These are phyloP conservation scores for Prorops nasuta DNA, from an alignment of 1,140 invertebrate species.

Conservation along the genomic window DNA sequence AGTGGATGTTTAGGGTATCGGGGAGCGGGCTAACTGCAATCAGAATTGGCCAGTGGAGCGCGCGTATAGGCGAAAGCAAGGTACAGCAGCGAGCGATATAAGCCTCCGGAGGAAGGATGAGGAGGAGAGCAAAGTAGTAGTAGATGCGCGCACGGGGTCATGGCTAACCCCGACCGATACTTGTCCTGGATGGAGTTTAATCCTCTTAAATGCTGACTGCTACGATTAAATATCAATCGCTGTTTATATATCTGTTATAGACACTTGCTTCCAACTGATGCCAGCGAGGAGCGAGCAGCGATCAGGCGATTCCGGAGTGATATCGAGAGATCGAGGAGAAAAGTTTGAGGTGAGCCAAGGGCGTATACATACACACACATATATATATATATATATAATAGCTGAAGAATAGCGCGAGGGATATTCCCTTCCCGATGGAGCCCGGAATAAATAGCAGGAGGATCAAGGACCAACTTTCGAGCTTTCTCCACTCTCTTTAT, in stretches of 20 bases:
- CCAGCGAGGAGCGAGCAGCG: too few species aligned
- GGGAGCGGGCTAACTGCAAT: conserved; percentile 53
- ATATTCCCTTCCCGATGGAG: too few species aligned
- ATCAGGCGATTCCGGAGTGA: too few species aligned
- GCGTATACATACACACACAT: too few species aligned
- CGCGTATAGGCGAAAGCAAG: conserved; percentile 17
- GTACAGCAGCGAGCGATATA: conserved; percentile 11
- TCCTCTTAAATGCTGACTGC: conserved; percentile 52
- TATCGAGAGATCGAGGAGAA: too few species aligned
- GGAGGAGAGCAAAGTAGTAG: not conserved
- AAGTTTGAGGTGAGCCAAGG: too few species aligned
- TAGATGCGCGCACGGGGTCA: conserved; percentile 19
- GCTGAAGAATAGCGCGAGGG: too few species aligned
- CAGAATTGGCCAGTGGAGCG: conserved; percentile 38
- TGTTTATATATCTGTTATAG: conserved; percentile 42
- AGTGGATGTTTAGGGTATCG: too few species aligned
- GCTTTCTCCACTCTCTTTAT: conserved; percentile 33
- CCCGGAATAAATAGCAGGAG: too few species aligned
- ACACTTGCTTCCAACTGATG: too few species aligned
- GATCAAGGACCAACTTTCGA: too few species aligned
- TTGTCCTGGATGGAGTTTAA: conserved; percentile 43
- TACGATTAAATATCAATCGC: conserved; percentile 53
- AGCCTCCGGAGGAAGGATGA: not conserved
- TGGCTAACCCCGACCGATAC: conserved; percentile 32
- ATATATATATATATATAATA: too few species aligned